A percentile compares a stretch with the other conserved stretches of the same genome.
Evolutionary conservation across 2,797 vertebrate species (phyloP).

Genomic region (Bryconaethiops microstoma): DNA sequence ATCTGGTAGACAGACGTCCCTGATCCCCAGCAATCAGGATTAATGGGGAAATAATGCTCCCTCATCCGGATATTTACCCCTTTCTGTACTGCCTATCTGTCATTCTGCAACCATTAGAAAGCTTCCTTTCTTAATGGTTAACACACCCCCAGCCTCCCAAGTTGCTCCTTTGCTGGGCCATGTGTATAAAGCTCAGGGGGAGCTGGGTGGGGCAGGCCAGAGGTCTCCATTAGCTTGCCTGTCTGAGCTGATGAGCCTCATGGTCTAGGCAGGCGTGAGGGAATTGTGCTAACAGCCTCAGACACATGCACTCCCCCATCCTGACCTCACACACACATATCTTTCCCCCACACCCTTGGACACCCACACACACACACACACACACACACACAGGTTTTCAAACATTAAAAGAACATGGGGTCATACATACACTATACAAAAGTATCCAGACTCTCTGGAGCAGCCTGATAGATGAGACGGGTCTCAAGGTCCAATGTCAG

Average conservation of each 20-base stretch:
- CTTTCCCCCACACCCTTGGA: conserved; percentile 3
- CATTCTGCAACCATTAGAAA: conserved; percentile 11
- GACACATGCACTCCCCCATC: conserved; percentile 43
- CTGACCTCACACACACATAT: conserved; percentile 20
- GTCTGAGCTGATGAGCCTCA: conserved; percentile 47
- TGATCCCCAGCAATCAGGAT: conserved; percentile 47
- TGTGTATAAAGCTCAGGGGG: conserved; percentile 39
- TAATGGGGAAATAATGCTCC: conserved; percentile 53
- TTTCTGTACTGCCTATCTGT: conserved; percentile 13
- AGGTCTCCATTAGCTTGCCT: conserved; percentile 74
- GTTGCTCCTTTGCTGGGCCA: conserved; percentile 22
- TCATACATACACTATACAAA: not conserved
- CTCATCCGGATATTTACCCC: conserved; percentile 7
- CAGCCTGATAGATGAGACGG: not conserved
- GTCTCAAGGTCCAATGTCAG: not conserved
- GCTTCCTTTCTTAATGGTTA: conserved; percentile 31
- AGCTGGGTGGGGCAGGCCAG: conserved; percentile 58
- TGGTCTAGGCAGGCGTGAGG: conserved; percentile 54
- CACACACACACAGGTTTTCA: not conserved
- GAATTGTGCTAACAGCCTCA: conserved; percentile 51
- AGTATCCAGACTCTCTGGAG: no score
- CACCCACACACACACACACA: not conserved
- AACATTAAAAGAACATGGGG: not conserved
- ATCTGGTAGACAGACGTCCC: conserved; percentile 53
- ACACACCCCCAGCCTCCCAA: conserved; percentile 17